Evolutionary conservation across 2,888 invertebrate genomes (phyloP).

Genomic region (Thumatha senex): DNA sequence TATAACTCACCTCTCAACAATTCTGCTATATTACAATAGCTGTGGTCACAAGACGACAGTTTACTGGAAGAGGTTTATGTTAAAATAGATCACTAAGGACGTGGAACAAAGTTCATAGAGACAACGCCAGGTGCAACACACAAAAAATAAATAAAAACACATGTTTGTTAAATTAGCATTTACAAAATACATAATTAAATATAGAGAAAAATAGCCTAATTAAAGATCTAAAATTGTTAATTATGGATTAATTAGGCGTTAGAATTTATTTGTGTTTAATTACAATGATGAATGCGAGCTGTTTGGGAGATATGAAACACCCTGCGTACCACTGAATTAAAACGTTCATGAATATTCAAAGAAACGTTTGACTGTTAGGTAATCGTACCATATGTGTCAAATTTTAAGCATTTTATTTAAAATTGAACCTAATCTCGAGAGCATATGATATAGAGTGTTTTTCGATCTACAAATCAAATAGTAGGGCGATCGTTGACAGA

Average conservation of each 20-base stretch:
- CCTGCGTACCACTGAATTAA: slow-evolving; percentile 17
- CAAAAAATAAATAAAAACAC: background rate
- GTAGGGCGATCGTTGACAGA: slow-evolving; percentile 27
- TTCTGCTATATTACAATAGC: too few relatives aligned
- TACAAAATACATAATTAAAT: slow-evolving; percentile 6
- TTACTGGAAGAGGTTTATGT: too few relatives aligned
- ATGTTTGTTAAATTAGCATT: slow-evolving; percentile 11
- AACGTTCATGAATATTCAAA: slow-evolving; percentile 37
- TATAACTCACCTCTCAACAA: too few relatives aligned
- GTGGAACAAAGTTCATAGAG: too few relatives aligned
- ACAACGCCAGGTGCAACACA: too few relatives aligned
- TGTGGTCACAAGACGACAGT: too few relatives aligned
- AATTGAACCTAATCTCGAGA: slow-evolving; percentile 6
- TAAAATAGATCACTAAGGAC: too few relatives aligned
- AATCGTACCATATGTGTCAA: slow-evolving; percentile 25
- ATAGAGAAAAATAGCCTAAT: slow-evolving; percentile 10
- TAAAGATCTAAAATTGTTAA: slow-evolving; percentile 16
- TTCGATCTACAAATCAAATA: background rate
- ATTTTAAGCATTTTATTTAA: slow-evolving; percentile 6
- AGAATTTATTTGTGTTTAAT: slow-evolving; percentile 16
- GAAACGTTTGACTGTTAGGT: slow-evolving; percentile 35
- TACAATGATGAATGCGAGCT: slow-evolving; percentile 32
- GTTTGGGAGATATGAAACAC: slow-evolving; percentile 31
- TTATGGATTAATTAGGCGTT: slow-evolving; percentile 25
- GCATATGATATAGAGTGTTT: background rate